Percentiles rank a stretch among this genome's conserved stretches.
These are phyloP conservation scores for Zoanthus sociatus DNA, from an alignment of 92 coral and sea anemone genomes.

Conservation along the genomic window DNA sequence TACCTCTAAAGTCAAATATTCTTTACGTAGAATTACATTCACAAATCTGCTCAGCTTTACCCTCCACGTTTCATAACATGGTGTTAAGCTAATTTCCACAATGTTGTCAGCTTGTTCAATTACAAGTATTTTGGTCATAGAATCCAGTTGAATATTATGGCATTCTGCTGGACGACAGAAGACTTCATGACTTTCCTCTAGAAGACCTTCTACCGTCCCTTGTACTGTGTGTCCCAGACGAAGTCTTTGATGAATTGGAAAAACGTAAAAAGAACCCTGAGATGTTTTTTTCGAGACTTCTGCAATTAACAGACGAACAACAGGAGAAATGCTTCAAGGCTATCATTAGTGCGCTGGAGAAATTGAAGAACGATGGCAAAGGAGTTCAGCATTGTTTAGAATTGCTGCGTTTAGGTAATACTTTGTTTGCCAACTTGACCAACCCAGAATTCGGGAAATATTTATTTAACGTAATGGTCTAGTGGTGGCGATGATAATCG, in stretches of 20 bases:
- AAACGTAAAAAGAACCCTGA: background rate
- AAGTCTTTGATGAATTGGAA: background rate
- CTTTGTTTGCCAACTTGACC: too few relatives aligned
- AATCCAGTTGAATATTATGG: too few relatives aligned
- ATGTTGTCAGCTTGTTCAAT: too few relatives aligned
- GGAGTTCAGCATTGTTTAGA: background rate
- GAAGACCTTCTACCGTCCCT: background rate
- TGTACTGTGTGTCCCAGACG: background rate
- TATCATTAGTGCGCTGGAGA: background rate
- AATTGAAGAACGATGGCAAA: background rate
- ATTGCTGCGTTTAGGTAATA: background rate
- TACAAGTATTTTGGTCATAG: background rate
- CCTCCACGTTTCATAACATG: too few relatives aligned
- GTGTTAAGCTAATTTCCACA: too few relatives aligned
- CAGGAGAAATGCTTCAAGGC: background rate
- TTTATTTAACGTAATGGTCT: too few relatives aligned
- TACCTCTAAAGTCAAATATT: too few relatives aligned
- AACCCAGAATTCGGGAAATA: too few relatives aligned
- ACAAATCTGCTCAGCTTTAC: too few relatives aligned
- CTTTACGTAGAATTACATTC: too few relatives aligned
- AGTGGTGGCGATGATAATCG: too few relatives aligned
- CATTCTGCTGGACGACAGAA: background rate
- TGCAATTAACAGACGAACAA: background rate
- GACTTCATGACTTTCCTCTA: background rate
- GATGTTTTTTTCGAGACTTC: background rate